These are phyloP conservation scores for Clarias magur DNA, from an alignment of 2,113 vertebrate genomes.

Conservation along the genomic window DNA sequence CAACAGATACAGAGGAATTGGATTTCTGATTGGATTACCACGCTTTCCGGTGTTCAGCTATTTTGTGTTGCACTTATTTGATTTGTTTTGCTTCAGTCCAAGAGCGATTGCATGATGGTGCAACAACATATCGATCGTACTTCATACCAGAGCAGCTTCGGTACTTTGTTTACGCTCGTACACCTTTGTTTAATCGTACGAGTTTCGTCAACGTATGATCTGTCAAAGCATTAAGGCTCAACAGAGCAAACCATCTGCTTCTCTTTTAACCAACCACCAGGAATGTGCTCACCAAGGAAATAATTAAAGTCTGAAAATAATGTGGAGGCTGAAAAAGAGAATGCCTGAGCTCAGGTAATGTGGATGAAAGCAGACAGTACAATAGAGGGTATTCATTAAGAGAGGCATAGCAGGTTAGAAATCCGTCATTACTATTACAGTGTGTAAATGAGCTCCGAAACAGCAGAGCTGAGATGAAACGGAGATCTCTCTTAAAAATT, in stretches of 20 bases:
- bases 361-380: constrained; percentile 67
- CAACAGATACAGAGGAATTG: constrained; percentile 68
- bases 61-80: constrained; percentile 60
- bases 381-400: constrained; percentile 69
- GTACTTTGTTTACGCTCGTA: constrained; percentile 19
- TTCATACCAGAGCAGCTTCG: constrained; percentile 32
- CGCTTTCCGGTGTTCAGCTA: constrained; percentile 63
- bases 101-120: constrained; percentile 28
- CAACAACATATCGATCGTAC: constrained; percentile 46
- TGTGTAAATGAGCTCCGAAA: constrained; percentile 64
- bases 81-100: constrained; percentile 58
- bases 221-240: constrained; percentile 51
- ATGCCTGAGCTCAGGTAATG: constrained; percentile 62
- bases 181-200: neutral
- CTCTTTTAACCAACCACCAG: constrained; percentile 63
- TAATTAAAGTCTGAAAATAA: constrained; percentile 66
- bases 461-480: constrained; percentile 48
- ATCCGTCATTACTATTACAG: constrained; percentile 68
- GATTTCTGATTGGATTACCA: constrained; percentile 68
- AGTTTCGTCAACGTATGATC: neutral
- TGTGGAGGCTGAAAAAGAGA: constrained; percentile 55
- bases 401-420: constrained; percentile 65
- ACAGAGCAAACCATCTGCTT: constrained; percentile 54
- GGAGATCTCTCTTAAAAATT: constrained; percentile 53
- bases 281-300: constrained; percentile 54